Evolutionary conservation across 2,888 invertebrate genomes (phyloP).

Genomic region (Galerucella nymphaeae): DNA sequence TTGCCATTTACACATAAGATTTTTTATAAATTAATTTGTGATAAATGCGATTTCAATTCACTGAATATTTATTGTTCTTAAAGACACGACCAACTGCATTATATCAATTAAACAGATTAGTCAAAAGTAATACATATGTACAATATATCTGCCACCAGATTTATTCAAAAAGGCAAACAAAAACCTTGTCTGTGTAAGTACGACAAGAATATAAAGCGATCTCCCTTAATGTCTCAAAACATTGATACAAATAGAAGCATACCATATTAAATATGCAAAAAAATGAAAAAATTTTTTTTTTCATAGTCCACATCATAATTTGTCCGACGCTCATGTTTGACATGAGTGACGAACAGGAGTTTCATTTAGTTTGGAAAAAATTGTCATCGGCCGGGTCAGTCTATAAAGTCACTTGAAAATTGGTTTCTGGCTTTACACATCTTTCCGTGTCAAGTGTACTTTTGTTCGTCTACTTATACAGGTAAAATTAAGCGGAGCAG

Average conservation of each 20-base stretch:
- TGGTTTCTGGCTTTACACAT: slow-evolving; percentile 54
- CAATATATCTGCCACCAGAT: slow-evolving; percentile 38
- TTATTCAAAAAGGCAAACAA: slow-evolving; percentile 20
- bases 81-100: slow-evolving; percentile 22
- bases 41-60: not conserved
- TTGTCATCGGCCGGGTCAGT: slow-evolving; percentile 64
- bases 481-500: slow-evolving; percentile 14
- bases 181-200: slow-evolving; percentile 19
- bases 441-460: slow-evolving; percentile 55
- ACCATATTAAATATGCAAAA: slow-evolving; percentile 13
- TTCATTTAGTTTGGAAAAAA: slow-evolving; percentile 37
- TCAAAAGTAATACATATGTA: slow-evolving; percentile 45
- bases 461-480: slow-evolving; percentile 26
- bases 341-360: slow-evolving; percentile 19
- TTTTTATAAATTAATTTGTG: too few species aligned
- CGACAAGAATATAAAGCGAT: slow-evolving; percentile 30
- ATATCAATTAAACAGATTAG: slow-evolving; percentile 22
- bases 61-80: slow-evolving; percentile 4
- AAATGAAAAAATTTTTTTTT: slow-evolving; percentile 11
- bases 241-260: slow-evolving; percentile 18
- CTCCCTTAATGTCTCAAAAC: slow-evolving; percentile 14
- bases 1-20: too few species aligned
- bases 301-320: slow-evolving; percentile 30
- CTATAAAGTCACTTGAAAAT: slow-evolving; percentile 57
- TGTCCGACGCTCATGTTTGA: slow-evolving; percentile 21